Conservation (phyloP, 2,888 invertebrate genomes). For the Drosophila dives region DNA sequence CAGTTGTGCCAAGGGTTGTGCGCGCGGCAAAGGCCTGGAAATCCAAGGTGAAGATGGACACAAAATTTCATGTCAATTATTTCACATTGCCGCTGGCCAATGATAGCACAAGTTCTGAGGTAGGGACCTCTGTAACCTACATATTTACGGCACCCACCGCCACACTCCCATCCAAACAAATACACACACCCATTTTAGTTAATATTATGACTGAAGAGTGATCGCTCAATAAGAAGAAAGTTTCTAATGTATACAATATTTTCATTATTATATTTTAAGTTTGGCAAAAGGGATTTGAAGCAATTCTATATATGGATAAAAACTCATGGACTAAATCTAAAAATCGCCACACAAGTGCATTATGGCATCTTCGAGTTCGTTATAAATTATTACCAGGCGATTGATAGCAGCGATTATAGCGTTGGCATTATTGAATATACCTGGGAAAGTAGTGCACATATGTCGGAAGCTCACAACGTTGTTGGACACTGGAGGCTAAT, state of each 20-base stretch:
- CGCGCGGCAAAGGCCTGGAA: conserved; percentile 43
- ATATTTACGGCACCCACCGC: conserved; percentile 54
- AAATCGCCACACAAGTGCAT: background rate
- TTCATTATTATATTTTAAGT: background rate
- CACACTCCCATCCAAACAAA: conserved; percentile 22
- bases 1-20: conserved; percentile 12
- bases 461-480: conserved; percentile 70
- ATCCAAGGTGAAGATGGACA: conserved; percentile 65
- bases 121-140: conserved; percentile 9
- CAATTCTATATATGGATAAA: background rate
- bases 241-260: background rate
- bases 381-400: background rate
- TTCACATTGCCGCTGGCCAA: conserved; percentile 26
- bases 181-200: conserved; percentile 23
- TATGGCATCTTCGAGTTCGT: background rate
- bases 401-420: background rate
- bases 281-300: background rate
- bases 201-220: conserved; percentile 8
- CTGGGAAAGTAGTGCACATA: conserved; percentile 78
- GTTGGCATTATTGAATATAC: conserved; percentile 41
- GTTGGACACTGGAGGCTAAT: conserved; percentile 41
- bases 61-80: conserved; percentile 61
- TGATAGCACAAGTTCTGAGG: conserved; percentile 14
- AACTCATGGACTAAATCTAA: background rate
- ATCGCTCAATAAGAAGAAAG: background rate